phyloP scores from a whole-genome alignment of 2,797 vertebrate species.

The Sandelia bainsii region DNA sequence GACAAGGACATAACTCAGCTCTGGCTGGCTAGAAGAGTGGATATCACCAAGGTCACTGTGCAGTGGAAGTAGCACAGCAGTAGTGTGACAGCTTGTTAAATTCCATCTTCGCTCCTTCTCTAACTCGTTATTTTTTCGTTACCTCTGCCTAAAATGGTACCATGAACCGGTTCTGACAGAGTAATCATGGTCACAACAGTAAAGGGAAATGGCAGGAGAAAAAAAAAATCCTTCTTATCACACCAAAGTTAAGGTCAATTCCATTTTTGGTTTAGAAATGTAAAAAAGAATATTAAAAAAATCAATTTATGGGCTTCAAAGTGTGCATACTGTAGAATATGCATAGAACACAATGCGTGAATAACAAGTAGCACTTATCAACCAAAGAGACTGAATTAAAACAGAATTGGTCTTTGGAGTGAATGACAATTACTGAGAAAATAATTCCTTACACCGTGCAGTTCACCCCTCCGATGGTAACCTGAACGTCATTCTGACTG shows the following conservation, averaged over 20 bases:
- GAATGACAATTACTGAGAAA: constrained; percentile 57
- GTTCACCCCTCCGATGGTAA: constrained; percentile 84
- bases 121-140: constrained; percentile 66
- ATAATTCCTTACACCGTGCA: constrained; percentile 91
- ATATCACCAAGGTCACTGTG: constrained; percentile 51
- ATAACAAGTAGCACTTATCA: constrained; percentile 67
- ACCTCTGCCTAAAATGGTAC: constrained; percentile 66
- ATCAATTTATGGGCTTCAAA: constrained; percentile 63
- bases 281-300: constrained; percentile 23
- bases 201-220: constrained; percentile 20
- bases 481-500: constrained; percentile 88
- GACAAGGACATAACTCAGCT: constrained; percentile 59
- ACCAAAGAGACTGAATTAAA: constrained; percentile 43
- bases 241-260: constrained; percentile 62
- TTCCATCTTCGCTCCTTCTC: constrained; percentile 53
- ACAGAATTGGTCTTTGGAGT: constrained; percentile 39
- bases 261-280: constrained; percentile 48
- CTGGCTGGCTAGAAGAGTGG: constrained; percentile 28
- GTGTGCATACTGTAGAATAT: constrained; percentile 52
- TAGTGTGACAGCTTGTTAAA: constrained; percentile 72
- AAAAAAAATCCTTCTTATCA: constrained; percentile 30
- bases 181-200: constrained; percentile 46
- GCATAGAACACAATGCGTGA: constrained; percentile 57
- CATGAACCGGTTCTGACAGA: constrained; percentile 47
- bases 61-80: constrained; percentile 64